phyloP scores from a whole-genome alignment of 1,140 invertebrate species.

The Drosophila tropicalis region DNA sequence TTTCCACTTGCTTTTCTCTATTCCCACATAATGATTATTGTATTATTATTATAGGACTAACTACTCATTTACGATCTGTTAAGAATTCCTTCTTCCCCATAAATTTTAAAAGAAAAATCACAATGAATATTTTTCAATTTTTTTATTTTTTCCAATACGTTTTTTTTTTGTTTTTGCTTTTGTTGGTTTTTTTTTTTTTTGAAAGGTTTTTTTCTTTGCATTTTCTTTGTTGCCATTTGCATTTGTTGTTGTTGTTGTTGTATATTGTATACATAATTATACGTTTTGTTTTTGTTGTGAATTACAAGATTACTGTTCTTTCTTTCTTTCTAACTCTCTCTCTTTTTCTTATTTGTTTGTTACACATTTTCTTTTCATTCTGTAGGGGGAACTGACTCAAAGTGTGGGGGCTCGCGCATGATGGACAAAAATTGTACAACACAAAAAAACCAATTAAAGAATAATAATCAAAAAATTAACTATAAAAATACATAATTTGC shows the following conservation, averaged over 20 bases:
- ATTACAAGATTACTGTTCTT: constrained; percentile 49
- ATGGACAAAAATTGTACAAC: not conserved
- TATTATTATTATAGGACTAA: no score
- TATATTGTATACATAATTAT: constrained; percentile 35
- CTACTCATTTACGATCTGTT: no score
- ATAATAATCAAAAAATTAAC: not conserved
- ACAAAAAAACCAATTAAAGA: no score
- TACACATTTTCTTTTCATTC: not conserved
- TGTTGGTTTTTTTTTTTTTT: constrained; percentile 63
- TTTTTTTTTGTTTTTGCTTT: constrained; percentile 67
- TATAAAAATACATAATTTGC: not conserved
- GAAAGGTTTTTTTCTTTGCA: constrained; percentile 47
- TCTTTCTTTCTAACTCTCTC: constrained; percentile 27
- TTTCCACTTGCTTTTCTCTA: no score
- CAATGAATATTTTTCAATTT: constrained; percentile 70
- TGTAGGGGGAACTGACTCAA: not conserved
- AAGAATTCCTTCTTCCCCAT: no score
- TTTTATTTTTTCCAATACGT: constrained; percentile 77
- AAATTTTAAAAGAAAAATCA: not conserved
- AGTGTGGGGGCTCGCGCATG: not conserved
- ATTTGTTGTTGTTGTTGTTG: constrained; percentile 42
- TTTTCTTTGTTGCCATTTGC: constrained; percentile 66
- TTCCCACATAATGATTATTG: no score
- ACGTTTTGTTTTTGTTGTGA: constrained; percentile 64
- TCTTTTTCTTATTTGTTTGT: not conserved